A percentile compares a stretch with the other conserved stretches of the same genome.
phyloP scores from a whole-genome alignment of 2,113 vertebrate genomes.

The Chauna torquata region DNA sequence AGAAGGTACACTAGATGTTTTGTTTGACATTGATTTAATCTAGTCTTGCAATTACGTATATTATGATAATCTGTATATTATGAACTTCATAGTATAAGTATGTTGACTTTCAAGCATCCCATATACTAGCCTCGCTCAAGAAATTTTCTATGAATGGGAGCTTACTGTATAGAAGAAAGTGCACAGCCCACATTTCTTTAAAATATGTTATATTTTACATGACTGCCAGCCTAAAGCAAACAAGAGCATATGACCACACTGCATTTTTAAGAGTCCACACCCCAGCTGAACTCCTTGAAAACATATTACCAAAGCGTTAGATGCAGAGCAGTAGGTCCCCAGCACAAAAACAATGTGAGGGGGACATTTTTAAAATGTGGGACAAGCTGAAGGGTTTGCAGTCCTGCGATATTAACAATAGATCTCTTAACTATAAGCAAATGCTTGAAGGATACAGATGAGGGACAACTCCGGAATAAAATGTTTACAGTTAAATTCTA shows the following conservation, averaged over 20 bases:
- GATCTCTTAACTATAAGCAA: constrained; percentile 16
- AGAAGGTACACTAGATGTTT: background rate
- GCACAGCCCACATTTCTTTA: background rate
- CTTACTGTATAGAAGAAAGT: background rate
- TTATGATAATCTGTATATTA: background rate
- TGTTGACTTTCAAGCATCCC: background rate
- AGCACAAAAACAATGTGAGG: background rate
- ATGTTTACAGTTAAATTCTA: constrained; percentile 19
- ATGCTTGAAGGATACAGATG: background rate
- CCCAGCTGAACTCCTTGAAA: background rate
- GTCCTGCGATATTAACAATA: background rate
- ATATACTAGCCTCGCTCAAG: background rate
- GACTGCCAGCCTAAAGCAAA: background rate
- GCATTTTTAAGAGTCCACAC: background rate
- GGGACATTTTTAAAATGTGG: background rate
- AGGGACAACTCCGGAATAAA: constrained; percentile 3
- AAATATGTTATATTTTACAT: background rate
- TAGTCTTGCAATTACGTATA: background rate
- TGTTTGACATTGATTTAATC: background rate
- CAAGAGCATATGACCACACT: background rate
- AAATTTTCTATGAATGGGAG: background rate
- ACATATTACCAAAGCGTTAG: background rate
- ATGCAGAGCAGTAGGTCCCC: background rate
- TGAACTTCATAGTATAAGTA: background rate
- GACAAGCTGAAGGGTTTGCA: background rate